These are phyloP conservation scores for Beris chalybata DNA, from an alignment of 2,888 invertebrate genomes.

Conservation along the genomic window DNA sequence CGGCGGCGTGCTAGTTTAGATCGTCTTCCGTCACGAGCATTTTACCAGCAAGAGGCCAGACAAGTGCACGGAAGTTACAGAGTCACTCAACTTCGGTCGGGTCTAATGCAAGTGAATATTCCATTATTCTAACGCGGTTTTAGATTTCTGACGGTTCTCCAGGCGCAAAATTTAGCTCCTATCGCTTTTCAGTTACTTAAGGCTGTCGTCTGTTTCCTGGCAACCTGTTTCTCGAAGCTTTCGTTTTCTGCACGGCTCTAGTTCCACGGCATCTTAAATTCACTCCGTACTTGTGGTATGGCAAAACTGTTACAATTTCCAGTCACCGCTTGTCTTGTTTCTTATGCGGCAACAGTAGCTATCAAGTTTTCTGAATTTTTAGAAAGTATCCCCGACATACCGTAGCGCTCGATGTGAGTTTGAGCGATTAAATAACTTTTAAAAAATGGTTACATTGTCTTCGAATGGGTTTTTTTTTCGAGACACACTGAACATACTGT, in stretches of 20 bases:
- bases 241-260: too few species aligned
- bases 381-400: not conserved
- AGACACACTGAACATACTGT: not conserved
- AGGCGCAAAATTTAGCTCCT: too few species aligned
- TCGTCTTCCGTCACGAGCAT: not conserved
- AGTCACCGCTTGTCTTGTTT: too few species aligned
- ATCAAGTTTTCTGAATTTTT: slow-evolving; percentile 13
- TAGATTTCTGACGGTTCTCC: too few species aligned
- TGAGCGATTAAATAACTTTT: not conserved
- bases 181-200: too few species aligned
- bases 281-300: too few species aligned
- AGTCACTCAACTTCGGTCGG: not conserved
- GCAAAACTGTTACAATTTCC: too few species aligned
- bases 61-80: slow-evolving; percentile 3
- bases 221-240: too few species aligned
- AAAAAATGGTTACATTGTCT: not conserved
- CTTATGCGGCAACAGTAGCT: not conserved
- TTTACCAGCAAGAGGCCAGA: not conserved
- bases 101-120: too few species aligned
- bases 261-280: too few species aligned
- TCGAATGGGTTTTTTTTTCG: not conserved
- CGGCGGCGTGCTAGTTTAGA: not conserved
- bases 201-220: too few species aligned
- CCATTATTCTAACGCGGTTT: too few species aligned
- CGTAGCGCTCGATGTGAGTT: not conserved